Conservation (phyloP, 2,888 invertebrate species). For the Pammene aurita region DNA sequence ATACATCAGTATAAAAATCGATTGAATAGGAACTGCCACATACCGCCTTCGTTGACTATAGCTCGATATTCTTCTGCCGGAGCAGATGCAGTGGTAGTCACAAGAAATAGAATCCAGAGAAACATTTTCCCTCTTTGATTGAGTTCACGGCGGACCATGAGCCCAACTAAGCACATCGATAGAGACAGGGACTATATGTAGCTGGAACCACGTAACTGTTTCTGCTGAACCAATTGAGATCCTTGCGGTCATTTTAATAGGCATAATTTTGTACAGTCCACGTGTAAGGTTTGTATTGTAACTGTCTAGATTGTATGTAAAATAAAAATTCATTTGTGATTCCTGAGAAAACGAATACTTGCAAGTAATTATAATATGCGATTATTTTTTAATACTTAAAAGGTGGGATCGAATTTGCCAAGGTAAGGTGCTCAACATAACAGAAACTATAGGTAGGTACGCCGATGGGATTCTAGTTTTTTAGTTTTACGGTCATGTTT, state of each 20-base stretch:
- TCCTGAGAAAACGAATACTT: too few species aligned
- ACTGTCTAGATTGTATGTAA: conserved; percentile 20
- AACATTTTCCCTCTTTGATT: conserved; percentile 51
- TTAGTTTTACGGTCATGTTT: too few species aligned
- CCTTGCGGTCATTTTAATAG: conserved; percentile 65
- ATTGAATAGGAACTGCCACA: conserved; percentile 29
- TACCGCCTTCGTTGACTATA: conserved; percentile 63
- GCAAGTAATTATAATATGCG: too few species aligned
- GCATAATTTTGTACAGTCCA: conserved; percentile 67
- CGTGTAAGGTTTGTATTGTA: conserved; percentile 42
- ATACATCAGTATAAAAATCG: background rate
- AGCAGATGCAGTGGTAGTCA: conserved; percentile 50
- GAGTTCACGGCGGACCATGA: conserved; percentile 41
- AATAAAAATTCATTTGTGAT: too few species aligned
- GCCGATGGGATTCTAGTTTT: too few species aligned
- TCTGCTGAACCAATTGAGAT: conserved; percentile 74
- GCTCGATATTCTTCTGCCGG: conserved; percentile 63
- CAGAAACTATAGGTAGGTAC: too few species aligned
- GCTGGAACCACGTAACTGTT: conserved; percentile 62
- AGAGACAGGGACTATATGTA: conserved; percentile 67
- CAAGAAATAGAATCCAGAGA: conserved; percentile 57
- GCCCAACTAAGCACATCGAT: conserved; percentile 56
- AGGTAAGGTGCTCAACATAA: too few species aligned
- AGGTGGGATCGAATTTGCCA: too few species aligned
- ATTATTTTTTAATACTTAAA: background rate